Evolutionary conservation across 2,888 invertebrate species (phyloP).

Genomic region (Periphyllus acericola): DNA sequence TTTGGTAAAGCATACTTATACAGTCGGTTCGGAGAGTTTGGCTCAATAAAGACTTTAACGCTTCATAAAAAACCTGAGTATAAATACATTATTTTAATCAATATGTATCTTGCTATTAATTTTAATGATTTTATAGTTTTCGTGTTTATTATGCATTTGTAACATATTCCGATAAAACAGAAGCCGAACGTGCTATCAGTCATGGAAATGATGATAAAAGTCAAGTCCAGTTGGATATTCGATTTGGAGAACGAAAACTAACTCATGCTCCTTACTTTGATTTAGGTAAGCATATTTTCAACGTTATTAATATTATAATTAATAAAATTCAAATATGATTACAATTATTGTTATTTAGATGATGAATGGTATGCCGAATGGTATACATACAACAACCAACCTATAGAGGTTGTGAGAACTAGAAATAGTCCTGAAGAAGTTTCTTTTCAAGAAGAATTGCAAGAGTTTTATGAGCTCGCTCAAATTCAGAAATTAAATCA

Average conservation of each 20-base stretch:
- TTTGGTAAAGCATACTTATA: constrained; percentile 49
- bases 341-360: constrained; percentile 23
- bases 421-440: constrained; percentile 1
- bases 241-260: constrained; percentile 56
- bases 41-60: constrained; percentile 32
- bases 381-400: constrained; percentile 46
- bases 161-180: constrained; percentile 44
- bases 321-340: background rate
- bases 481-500: constrained; percentile 51
- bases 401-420: background rate
- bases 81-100: background rate
- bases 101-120: background rate
- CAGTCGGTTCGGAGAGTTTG: constrained; percentile 43
- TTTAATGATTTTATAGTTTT: constrained; percentile 26
- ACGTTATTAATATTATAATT: background rate
- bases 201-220: constrained; percentile 55
- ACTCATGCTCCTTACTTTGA: constrained; percentile 53
- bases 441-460: constrained; percentile 51
- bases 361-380: constrained; percentile 58
- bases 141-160: constrained; percentile 59
- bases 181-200: constrained; percentile 49
- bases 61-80: constrained; percentile 58
- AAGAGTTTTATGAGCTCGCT: constrained; percentile 52
- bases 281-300: constrained; percentile 34
- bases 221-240: constrained; percentile 42